Conservation (phyloP, 37 sponge, comb jelly and placozoan species). For the Cliona cf. orientalis region DNA sequence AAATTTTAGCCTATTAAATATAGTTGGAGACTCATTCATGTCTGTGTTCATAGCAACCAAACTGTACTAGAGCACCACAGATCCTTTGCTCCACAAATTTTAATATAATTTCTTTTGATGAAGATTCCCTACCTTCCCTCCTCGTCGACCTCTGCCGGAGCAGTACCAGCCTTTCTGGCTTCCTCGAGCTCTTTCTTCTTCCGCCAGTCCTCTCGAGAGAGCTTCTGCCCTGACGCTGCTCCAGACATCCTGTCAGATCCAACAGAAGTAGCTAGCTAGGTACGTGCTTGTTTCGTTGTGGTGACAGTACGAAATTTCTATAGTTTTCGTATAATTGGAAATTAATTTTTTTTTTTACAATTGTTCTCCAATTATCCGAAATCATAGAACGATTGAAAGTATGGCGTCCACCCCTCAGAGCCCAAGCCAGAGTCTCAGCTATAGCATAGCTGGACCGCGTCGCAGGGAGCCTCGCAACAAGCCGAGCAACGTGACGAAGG, state of each 20-base stretch:
- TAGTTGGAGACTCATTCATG: too few species aligned
- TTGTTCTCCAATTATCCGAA: too few species aligned
- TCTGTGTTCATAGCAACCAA: too few species aligned
- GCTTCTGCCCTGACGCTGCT: slow-evolving; percentile 47
- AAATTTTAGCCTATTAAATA: too few species aligned
- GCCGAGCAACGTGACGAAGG: slow-evolving; percentile 53
- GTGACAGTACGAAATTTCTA: not conserved
- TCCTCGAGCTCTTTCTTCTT: slow-evolving; percentile 99
- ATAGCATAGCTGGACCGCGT: not conserved
- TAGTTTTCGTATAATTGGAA: not conserved
- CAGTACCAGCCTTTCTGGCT: slow-evolving; percentile 97
- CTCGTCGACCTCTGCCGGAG: slow-evolving; percentile 98
- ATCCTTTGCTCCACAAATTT: too few species aligned
- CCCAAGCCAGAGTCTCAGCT: not conserved
- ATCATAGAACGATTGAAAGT: not conserved
- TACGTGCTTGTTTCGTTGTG: too few species aligned
- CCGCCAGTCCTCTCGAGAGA: slow-evolving; percentile 84
- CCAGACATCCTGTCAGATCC: not conserved
- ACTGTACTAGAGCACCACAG: too few species aligned
- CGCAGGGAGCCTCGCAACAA: not conserved
- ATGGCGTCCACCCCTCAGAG: not conserved
- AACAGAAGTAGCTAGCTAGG: too few species aligned
- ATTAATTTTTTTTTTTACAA: too few species aligned
- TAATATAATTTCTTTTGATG: too few species aligned
- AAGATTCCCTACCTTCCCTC: slow-evolving; percentile 94